Conservation (phyloP, 2,797 vertebrate species). For the Anas capensis region DNA sequence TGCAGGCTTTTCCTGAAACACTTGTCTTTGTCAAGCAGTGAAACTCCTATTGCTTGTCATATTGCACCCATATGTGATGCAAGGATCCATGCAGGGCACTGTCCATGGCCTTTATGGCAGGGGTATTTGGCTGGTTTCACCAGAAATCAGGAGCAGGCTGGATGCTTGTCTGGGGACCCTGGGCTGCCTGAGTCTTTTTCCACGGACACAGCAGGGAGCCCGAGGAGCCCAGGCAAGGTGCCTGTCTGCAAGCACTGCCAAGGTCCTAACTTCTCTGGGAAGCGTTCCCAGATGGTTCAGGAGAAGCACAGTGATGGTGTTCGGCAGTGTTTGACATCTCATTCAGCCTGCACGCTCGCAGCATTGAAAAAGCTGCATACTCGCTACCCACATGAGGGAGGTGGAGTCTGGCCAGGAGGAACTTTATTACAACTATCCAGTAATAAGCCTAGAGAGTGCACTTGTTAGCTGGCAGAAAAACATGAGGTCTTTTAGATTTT, state of each 20-base stretch:
- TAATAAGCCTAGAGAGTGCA: not conserved
- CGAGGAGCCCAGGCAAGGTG: not conserved
- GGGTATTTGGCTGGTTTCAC: not conserved
- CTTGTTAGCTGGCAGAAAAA: not conserved
- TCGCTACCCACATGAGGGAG: fast-evolving
- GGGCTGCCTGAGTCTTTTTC: not conserved
- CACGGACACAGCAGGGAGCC: fast-evolving
- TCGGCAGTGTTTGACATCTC: not conserved
- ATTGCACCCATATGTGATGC: not conserved
- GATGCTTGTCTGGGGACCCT: not conserved
- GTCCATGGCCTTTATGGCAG: fast-evolving
- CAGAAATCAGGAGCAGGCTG: not conserved
- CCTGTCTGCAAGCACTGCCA: not conserved
- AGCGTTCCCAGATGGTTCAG: not conserved
- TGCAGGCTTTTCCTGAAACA: not conserved
- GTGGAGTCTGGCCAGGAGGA: no score
- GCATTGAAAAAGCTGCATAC: not conserved
- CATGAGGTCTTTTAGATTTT: not conserved
- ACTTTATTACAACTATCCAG: not conserved
- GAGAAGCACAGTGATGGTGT: not conserved
- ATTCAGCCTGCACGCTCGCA: fast-evolving
- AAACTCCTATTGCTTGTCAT: not conserved
- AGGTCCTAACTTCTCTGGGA: not conserved
- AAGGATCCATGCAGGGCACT: not conserved
- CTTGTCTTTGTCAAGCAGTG: not conserved